These are phyloP conservation scores for Chromobotia macracanthus DNA, from an alignment of 2,797 vertebrate genomes.

Conservation along the genomic window DNA sequence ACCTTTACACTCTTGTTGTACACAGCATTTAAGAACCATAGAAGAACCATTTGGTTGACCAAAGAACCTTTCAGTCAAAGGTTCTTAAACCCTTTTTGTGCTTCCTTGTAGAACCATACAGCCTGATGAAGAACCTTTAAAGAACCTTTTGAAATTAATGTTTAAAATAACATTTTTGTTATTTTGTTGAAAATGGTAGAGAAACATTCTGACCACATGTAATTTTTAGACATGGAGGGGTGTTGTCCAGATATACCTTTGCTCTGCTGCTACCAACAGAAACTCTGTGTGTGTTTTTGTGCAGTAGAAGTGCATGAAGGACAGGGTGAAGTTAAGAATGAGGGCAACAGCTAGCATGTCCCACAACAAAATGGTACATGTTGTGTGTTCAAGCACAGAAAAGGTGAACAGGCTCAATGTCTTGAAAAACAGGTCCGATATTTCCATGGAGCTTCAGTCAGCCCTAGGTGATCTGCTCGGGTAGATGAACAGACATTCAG, in stretches of 20 bases:
- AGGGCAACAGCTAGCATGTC: slow-evolving; percentile 40
- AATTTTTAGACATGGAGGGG: neutral
- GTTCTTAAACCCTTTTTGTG: too few relatives aligned
- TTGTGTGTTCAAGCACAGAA: slow-evolving; percentile 9
- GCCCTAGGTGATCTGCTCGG: slow-evolving; percentile 36
- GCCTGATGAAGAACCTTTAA: too few relatives aligned
- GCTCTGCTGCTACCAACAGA: neutral
- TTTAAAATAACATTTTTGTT: too few relatives aligned
- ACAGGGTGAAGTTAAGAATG: slow-evolving; percentile 12
- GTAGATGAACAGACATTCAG: slow-evolving; percentile 44
- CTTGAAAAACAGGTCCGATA: slow-evolving; percentile 40
- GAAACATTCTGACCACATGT: too few relatives aligned
- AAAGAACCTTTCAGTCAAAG: too few relatives aligned
- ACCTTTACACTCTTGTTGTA: too few relatives aligned
- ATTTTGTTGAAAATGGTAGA: too few relatives aligned
- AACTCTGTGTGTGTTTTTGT: slow-evolving; percentile 10
- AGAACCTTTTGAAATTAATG: too few relatives aligned
- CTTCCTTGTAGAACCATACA: too few relatives aligned
- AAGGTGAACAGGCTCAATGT: slow-evolving; percentile 33
- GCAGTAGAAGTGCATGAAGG: neutral
- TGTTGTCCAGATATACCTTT: slow-evolving; percentile 4
- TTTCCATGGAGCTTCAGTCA: slow-evolving; percentile 24
- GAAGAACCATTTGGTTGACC: too few relatives aligned
- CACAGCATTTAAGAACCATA: neutral
- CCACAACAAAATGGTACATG: neutral